Evolutionary conservation across 2,797 vertebrate species (phyloP).

Genomic region (Cottoperca gobio): DNA sequence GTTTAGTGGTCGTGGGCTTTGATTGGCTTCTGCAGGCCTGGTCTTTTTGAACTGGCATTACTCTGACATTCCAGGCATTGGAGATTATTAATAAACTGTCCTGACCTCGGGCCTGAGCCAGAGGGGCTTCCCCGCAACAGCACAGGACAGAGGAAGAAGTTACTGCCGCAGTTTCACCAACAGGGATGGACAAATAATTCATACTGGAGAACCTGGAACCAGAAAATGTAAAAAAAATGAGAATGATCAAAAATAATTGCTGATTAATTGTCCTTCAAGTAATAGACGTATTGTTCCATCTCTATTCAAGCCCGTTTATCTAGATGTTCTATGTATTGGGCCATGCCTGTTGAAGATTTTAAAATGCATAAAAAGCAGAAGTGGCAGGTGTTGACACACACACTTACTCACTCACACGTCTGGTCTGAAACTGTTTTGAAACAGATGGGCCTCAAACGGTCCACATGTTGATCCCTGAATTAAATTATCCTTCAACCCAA

Average conservation of each 20-base stretch:
- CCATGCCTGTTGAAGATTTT: neutral
- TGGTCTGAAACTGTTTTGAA: constrained; percentile 46
- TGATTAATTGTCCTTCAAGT: neutral
- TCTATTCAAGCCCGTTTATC: neutral
- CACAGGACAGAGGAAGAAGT: constrained; percentile 32
- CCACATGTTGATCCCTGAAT: constrained; percentile 81
- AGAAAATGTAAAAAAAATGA: neutral
- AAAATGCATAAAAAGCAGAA: neutral
- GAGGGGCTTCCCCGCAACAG: constrained; percentile 53
- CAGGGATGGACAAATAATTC: neutral
- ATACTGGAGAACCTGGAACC: fast-evolving
- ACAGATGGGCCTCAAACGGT: constrained; percentile 76
- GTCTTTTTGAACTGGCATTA: constrained; percentile 76
- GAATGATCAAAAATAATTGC: neutral
- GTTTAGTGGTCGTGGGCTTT: constrained; percentile 60
- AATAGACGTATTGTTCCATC: neutral
- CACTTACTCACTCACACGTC: constrained; percentile 5
- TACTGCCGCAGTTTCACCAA: constrained; percentile 14
- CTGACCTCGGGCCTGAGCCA: constrained; percentile 56
- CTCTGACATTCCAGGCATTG: constrained; percentile 81
- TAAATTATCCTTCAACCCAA: constrained; percentile 79
- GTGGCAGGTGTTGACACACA: neutral
- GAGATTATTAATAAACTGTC: constrained; percentile 82
- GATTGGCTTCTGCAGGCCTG: constrained; percentile 54
- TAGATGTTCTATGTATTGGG: neutral